These are phyloP conservation scores for Thera obeliscata DNA, from an alignment of 2,888 invertebrate genomes.

Conservation along the genomic window DNA sequence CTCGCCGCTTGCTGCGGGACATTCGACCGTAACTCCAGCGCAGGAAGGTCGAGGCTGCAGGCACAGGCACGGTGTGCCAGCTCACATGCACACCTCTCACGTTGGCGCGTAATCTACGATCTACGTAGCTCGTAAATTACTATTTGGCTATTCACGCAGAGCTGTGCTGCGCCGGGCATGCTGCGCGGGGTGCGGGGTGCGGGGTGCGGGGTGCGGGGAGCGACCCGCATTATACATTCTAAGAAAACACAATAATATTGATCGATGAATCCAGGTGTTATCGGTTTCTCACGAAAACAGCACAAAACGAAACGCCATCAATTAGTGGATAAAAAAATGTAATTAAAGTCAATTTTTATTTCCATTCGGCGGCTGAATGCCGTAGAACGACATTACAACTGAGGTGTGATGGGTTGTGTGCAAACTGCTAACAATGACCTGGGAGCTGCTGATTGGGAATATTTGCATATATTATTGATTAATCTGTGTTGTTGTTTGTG, in stretches of 20 bases:
- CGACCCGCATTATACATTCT: slow-evolving; percentile 11
- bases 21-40: slow-evolving; percentile 5
- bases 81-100: slow-evolving; percentile 31
- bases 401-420: slow-evolving; percentile 17
- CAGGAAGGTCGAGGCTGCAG: not conserved
- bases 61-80: not conserved
- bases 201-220: not conserved
- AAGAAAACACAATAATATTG: slow-evolving; percentile 27
- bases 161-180: not conserved
- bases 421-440: slow-evolving; percentile 29
- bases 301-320: slow-evolving; percentile 19
- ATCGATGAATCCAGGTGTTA: slow-evolving; percentile 10
- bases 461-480: slow-evolving; percentile 42
- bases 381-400: slow-evolving; percentile 14
- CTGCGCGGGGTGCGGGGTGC: not conserved
- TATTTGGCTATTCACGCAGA: slow-evolving; percentile 16
- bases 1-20: not conserved
- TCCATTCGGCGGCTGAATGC: slow-evolving; percentile 17
- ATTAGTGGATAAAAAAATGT: slow-evolving; percentile 1
- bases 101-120: slow-evolving; percentile 40
- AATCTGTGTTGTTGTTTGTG: not conserved
- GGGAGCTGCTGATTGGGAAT: slow-evolving; percentile 33
- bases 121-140: slow-evolving; percentile 45
- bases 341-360: slow-evolving; percentile 9
- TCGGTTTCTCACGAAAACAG: slow-evolving; percentile 21